Base-by-base conservation (phyloP, 1,140 invertebrate species). In the Aplysia californica region DNA sequence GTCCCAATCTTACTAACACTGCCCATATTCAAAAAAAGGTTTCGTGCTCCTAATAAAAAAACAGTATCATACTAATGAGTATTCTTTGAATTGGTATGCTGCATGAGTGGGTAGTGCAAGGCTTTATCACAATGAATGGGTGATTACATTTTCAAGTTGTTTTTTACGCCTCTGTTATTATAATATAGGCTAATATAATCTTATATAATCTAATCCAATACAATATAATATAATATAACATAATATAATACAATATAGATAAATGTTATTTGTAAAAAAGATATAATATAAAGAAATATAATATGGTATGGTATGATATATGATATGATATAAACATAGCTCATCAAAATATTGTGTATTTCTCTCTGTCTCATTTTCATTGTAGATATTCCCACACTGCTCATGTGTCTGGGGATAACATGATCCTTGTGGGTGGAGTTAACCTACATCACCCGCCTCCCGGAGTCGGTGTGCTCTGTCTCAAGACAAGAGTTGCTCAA, bases 371-470 rank as follows among this genome's bases (percentile, higher is more conserved):
- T 31, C 29, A 50, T 36, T 73, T 61, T 20, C 73, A 35, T 80
- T 82, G 23, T 77, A 89, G 87, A 76, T 88, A 89, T 79, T 86
- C 86, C 5, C 91, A 92, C 74, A 88, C 88, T 31, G 83, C 87
- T 59, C 82, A 88, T 76, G 70, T 89, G 21, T 67, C 86, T 36
- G 78, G 83, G 4, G 83, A 90, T 70, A 75, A 78, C 4, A 76
- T 91, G 36, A 44, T 91, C 33, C 67, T 91, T 20, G 80, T 92
- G 41, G 91, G 91, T 41, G 91, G 91, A 65, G 87, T 91, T 3
- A 85, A 80, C 38, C 64, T 84, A 2, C 68, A 82, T 61, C 81
- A 83, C 33, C 59, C 68, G 50, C 83, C 86, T 55, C 89, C 89
- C 65, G 91, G 90, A 21, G 74, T 91, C 26, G 86, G 84, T 74